Conservation (phyloP, 2,888 invertebrate species). For the Rhamphomyia laevipes region DNA sequence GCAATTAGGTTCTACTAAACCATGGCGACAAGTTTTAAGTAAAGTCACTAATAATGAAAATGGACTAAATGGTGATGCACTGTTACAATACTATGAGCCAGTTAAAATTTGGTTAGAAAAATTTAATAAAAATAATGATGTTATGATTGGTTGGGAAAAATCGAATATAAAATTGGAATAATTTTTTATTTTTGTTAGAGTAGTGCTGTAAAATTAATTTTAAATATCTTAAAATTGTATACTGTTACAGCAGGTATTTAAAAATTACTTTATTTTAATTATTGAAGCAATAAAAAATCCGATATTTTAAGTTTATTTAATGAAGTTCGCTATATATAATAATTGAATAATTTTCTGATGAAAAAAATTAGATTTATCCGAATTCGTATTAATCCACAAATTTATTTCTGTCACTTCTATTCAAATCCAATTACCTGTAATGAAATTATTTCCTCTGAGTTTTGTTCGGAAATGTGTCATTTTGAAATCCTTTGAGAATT, state of each 20-base stretch:
- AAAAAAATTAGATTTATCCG: too few relatives aligned
- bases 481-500: conserved; percentile 40
- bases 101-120: neutral
- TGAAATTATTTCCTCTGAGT: conserved; percentile 42
- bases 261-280: too few relatives aligned
- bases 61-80: conserved; percentile 52
- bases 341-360: too few relatives aligned
- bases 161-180: neutral
- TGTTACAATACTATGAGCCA: neutral
- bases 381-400: too few relatives aligned
- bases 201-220: too few relatives aligned
- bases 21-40: conserved; percentile 71
- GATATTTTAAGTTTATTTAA: too few relatives aligned
- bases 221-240: too few relatives aligned
- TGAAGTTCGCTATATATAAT: too few relatives aligned
- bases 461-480: conserved; percentile 48
- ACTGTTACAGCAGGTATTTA: too few relatives aligned
- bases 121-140: neutral
- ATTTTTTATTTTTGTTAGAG: too few relatives aligned
- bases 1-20: conserved; percentile 55
- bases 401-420: neutral
- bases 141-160: neutral
- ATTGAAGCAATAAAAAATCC: too few relatives aligned
- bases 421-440: conserved; percentile 39
- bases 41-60: conserved; percentile 59